Percentiles rank a stretch among this genome's conserved stretches.
Conservation (phyloP, 2,113 vertebrate genomes). For the Bolborhynchus lineola region DNA sequence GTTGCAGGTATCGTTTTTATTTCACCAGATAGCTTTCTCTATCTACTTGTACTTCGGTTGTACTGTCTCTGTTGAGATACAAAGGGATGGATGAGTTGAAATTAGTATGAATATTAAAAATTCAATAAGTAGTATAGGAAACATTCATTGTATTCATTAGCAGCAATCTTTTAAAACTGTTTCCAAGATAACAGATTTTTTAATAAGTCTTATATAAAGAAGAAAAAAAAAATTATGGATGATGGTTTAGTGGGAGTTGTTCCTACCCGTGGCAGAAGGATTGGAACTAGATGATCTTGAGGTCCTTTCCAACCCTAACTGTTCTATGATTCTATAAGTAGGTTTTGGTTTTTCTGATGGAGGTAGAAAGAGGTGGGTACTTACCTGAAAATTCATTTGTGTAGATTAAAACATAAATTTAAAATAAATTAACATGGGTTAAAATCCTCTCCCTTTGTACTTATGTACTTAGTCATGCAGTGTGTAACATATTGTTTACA, state of each 20-base stretch:
- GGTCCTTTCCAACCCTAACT: too few species aligned
- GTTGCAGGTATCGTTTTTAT: background rate
- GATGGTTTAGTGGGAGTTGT: too few species aligned
- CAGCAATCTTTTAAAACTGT: slow-evolving; percentile 2
- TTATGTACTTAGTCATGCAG: background rate
- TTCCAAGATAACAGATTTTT: background rate
- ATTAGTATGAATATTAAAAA: slow-evolving; percentile 69
- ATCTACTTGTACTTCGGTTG: background rate
- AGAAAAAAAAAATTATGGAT: background rate
- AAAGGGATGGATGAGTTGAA: slow-evolving; percentile 45
- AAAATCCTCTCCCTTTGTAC: background rate
- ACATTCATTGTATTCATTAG: slow-evolving; percentile 54
- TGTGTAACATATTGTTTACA: background rate
- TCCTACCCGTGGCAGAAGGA: too few species aligned
- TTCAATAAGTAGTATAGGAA: slow-evolving; percentile 55
- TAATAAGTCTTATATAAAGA: background rate
- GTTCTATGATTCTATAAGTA: background rate
- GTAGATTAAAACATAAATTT: background rate
- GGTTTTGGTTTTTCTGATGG: background rate
- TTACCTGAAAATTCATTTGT: background rate
- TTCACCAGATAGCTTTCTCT: background rate
- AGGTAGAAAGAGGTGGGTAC: background rate
- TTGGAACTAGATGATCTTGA: too few species aligned
- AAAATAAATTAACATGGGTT: background rate
- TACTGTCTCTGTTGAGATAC: slow-evolving; percentile 6